Evolutionary conservation across 2,797 vertebrate species (phyloP), one percentile per base, ranked within the genome.

Genomic region (Furcifer pardalis): DNA sequence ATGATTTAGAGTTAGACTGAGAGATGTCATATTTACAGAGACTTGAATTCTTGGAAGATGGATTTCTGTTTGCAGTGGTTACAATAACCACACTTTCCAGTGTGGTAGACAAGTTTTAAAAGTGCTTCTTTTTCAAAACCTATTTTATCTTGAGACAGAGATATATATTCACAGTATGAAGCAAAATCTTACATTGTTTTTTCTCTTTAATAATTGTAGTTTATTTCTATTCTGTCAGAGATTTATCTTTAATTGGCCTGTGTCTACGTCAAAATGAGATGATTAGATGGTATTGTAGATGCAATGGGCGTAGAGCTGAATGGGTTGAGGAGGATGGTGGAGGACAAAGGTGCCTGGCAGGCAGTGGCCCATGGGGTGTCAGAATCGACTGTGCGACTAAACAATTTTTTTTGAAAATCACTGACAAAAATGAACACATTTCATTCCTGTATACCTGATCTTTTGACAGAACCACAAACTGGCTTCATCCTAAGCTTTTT

Each of bases 1-100:
- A 17, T 19, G 44, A 60, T 74, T 46, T 65, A 74, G 30, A 8
- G 21, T 60, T 37, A 23, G 56, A 3, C 1, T 49, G 46, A 21
- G 52, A 21, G 52, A 21, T 21, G 25, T 37, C 4, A 37, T 52
- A 35, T 73, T 81, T 71, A 23, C 19, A 19, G 68, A 32, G 44
- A 56, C 1, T 21, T 79, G 27, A 73, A 73, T 4, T 15, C n/a
- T 80, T 59, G 30, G n/a, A 80, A 59, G 46, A 37, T 63, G 44
- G 21, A 19, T 42, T 75, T n/a, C 37, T 46, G 23, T 49, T 74
- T 66, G 13, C 74, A 37, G 44, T 27, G n/a, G 8, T 35, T 80
- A 66, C 44, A 59, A 49, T 84, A 52, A 63, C 49, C 59, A 78
- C 69, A 65, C 4, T 74, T 74, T 79, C 44, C 71, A 56, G 66